Percentiles rank a stretch among this genome's conserved stretches.
These are phyloP conservation scores for Lagocephalus sceleratus DNA, from an alignment of 2,797 vertebrate genomes.

Conservation along the genomic window DNA sequence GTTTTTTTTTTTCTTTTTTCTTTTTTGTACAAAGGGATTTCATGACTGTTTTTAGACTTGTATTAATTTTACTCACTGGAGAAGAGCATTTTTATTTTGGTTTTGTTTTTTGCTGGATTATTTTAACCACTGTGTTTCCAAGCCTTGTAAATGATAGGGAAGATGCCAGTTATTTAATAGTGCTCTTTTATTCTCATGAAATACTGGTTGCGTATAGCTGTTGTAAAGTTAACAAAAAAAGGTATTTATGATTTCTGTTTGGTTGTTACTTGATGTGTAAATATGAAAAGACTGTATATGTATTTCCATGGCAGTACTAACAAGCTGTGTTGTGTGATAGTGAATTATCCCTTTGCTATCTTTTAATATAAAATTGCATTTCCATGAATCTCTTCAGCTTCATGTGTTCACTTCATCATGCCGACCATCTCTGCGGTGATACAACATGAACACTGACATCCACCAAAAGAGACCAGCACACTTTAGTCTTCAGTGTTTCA, in stretches of 20 bases:
- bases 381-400: conserved; percentile 63
- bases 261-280: conserved; percentile 81
- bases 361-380: conserved; percentile 85
- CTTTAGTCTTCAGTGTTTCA: no score
- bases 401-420: conserved; percentile 17
- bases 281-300: conserved; percentile 83
- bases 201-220: conserved; percentile 77
- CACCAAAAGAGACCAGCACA: no score
- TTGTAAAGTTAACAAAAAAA: conserved; percentile 86
- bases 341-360: conserved; percentile 81
- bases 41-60: conserved; percentile 70
- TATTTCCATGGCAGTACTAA: conserved; percentile 83
- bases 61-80: conserved; percentile 81
- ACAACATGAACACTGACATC: no score
- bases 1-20: no score
- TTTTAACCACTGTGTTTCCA: conserved; percentile 82
- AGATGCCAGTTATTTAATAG: conserved; percentile 83
- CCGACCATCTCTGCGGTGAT: no score
- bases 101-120: conserved; percentile 68
- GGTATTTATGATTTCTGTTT: conserved; percentile 82
- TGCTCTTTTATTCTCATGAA: conserved; percentile 73
- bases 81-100: conserved; percentile 51
- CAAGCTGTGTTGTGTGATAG: conserved; percentile 82
- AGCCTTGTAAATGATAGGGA: conserved; percentile 78
- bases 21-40: conserved; percentile 88